phyloP scores from a whole-genome alignment of 2,113 vertebrate species.

The Leucosticte australis region DNA sequence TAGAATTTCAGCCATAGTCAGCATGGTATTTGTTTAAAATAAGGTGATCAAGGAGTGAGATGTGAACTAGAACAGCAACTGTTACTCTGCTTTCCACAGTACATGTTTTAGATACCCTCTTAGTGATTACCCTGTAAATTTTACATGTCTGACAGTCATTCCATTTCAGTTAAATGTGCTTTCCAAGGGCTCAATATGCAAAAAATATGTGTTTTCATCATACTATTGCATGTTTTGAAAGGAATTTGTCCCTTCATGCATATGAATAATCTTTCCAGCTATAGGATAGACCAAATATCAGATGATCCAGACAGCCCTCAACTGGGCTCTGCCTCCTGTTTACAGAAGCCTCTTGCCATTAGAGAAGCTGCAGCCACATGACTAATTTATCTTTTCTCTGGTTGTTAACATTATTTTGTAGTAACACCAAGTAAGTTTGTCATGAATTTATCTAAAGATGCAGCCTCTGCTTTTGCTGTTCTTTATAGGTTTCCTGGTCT shows the following conservation, averaged over 20 bases:
- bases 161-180: neutral
- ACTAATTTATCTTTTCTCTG: neutral
- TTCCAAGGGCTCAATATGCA: neutral
- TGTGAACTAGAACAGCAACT: neutral
- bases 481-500: neutral
- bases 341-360: neutral
- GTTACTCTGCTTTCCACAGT: neutral
- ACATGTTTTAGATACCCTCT: neutral
- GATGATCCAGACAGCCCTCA: neutral
- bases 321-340: neutral
- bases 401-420: neutral
- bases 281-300: neutral
- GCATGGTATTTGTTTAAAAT: neutral
- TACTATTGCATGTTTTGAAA: neutral
- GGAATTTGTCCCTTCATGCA: neutral
- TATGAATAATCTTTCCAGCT: neutral
- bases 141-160: neutral
- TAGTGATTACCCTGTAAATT: neutral
- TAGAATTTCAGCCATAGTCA: neutral
- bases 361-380: neutral
- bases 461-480: neutral
- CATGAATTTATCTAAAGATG: neutral
- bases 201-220: neutral
- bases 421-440: neutral
- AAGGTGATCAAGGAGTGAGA: neutral